Percentiles rank a stretch among this genome's conserved stretches.
Conservation (phyloP, 2,888 invertebrate genomes). For the Marasmarcha lunaedactyla region DNA sequence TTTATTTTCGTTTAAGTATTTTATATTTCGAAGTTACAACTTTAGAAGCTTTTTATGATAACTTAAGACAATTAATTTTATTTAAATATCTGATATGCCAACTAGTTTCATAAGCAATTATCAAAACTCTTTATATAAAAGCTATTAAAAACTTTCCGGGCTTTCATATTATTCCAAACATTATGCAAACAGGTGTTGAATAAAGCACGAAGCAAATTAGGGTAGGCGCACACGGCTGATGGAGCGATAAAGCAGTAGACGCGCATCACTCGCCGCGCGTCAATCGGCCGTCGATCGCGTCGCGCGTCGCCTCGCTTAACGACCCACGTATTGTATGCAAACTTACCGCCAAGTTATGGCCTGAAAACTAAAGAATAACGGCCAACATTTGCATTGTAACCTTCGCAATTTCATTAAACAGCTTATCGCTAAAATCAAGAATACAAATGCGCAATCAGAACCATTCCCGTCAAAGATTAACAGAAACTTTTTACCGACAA, state of each 20-base stretch:
- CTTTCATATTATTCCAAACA: background rate
- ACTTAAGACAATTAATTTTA: no score
- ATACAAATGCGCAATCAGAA: background rate
- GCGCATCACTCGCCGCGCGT: constrained; percentile 12
- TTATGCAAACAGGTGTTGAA: constrained; percentile 33
- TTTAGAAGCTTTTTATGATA: no score
- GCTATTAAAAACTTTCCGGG: background rate
- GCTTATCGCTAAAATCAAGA: background rate
- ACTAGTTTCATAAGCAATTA: no score
- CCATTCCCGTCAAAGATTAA: background rate
- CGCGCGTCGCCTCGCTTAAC: constrained; percentile 25
- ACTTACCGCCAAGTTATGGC: constrained; percentile 14
- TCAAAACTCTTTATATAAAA: no score
- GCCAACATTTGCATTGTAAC: constrained; percentile 9
- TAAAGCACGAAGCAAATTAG: constrained; percentile 44
- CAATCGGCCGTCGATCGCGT: constrained; percentile 38
- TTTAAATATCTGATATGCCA: no score
- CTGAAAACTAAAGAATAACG: constrained; percentile 3
- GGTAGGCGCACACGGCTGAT: constrained; percentile 20
- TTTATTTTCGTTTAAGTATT: no score
- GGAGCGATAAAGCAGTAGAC: constrained; percentile 25
- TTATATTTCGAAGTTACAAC: no score
- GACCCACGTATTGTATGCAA: constrained; percentile 57
- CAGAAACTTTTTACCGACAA: constrained; percentile 34
- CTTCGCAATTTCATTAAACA: no score